phyloP scores from a whole-genome alignment of 2,888 invertebrate species.

The Pammene fasciana region DNA sequence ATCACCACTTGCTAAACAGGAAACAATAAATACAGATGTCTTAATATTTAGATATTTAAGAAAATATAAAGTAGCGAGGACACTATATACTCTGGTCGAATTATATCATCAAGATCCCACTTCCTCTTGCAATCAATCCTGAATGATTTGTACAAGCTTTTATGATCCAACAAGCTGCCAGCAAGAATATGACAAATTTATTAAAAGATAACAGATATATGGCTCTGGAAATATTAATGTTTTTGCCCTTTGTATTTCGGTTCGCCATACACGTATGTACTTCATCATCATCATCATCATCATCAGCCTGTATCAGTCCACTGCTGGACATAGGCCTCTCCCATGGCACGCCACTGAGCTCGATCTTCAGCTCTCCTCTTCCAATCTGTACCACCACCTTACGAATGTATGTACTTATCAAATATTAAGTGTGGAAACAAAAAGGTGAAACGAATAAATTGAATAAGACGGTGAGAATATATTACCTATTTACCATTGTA shows the following conservation, averaged over 20 bases:
- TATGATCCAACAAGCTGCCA: conserved; percentile 12
- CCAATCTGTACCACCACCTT: no score
- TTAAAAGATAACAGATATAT: conserved; percentile 3
- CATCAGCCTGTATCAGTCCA: no score
- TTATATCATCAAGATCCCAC: conserved; percentile 9
- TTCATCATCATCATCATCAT: no score
- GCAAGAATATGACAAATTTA: conserved; percentile 23
- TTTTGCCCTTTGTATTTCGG: neutral
- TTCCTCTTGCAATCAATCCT: conserved; percentile 36
- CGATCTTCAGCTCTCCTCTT: no score
- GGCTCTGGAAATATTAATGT: neutral
- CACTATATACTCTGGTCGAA: conserved; percentile 8
- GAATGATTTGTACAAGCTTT: conserved; percentile 25
- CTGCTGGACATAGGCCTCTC: no score
- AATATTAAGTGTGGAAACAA: neutral
- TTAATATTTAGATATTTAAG: conserved; percentile 20
- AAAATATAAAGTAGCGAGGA: conserved; percentile 14
- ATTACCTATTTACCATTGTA: no score
- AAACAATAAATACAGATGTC: conserved; percentile 29
- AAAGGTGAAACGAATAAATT: neutral
- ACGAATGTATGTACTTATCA: no score
- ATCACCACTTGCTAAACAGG: conserved; percentile 12
- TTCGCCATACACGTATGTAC: neutral
- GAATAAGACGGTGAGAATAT: neutral
- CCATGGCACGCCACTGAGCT: no score